Percentiles rank a stretch among this genome's conserved stretches.
Conservation (phyloP, 2,888 invertebrate species). For the Thalpophila matura region DNA sequence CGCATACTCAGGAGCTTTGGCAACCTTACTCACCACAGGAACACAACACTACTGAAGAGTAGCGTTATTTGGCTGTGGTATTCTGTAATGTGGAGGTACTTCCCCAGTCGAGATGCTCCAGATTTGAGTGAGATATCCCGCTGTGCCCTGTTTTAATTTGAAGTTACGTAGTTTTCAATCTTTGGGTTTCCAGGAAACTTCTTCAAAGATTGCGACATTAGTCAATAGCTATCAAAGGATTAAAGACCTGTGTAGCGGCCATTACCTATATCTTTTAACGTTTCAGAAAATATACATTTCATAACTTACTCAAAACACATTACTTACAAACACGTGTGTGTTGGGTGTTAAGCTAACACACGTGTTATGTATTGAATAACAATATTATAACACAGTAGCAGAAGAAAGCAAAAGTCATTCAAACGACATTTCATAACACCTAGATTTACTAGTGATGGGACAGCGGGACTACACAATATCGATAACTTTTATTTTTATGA, state of each 20-base stretch:
- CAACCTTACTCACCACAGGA: too few species aligned
- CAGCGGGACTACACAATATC: slow-evolving; percentile 11
- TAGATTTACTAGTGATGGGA: slow-evolving; percentile 35
- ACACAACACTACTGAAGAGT: too few species aligned
- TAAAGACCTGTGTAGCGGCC: too few species aligned
- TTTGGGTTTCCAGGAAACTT: too few species aligned
- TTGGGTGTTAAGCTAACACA: neutral
- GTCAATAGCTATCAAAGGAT: neutral
- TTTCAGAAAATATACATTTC: slow-evolving; percentile 1
- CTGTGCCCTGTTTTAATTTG: too few species aligned
- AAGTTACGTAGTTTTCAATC: too few species aligned
- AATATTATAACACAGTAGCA: slow-evolving; percentile 43
- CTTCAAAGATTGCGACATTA: too few species aligned
- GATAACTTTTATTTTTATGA: slow-evolving; percentile 23
- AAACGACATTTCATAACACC: slow-evolving; percentile 67
- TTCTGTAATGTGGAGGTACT: too few species aligned
- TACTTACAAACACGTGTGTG: slow-evolving; percentile 9
- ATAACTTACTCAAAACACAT: neutral
- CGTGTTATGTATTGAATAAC: slow-evolving; percentile 37
- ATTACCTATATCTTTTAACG: neutral
- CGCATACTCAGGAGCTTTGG: too few species aligned
- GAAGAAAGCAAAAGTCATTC: slow-evolving; percentile 71
- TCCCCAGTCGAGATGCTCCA: too few species aligned
- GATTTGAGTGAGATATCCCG: too few species aligned
- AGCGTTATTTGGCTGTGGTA: too few species aligned